Percentiles rank a stretch among this genome's conserved stretches.
These are phyloP conservation scores for Henricia sp. DNA, from an alignment of 53 echinoderm and acorn worm species.

Conservation along the genomic window DNA sequence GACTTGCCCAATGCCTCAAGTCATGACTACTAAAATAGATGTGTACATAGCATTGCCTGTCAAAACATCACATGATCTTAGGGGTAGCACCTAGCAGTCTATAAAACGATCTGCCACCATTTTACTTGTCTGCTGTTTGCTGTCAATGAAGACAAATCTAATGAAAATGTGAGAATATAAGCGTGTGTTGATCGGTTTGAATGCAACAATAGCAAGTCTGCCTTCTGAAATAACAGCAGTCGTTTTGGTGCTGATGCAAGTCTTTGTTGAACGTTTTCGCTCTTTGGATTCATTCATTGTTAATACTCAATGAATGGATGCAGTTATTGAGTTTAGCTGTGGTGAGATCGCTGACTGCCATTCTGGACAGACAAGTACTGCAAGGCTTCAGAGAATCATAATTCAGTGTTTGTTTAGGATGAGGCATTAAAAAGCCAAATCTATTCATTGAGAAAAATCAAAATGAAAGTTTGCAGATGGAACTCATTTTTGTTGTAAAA, in stretches of 20 bases:
- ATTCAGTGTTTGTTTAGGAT: too few species aligned
- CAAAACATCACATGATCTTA: constrained; percentile 21
- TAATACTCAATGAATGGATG: too few species aligned
- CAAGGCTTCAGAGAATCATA: too few species aligned
- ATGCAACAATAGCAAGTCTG: constrained; percentile 35
- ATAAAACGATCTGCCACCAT: neutral
- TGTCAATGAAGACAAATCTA: neutral
- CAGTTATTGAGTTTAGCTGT: too few species aligned
- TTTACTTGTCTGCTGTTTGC: neutral
- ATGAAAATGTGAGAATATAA: neutral
- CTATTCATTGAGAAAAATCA: too few species aligned
- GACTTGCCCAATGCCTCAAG: constrained; percentile 18
- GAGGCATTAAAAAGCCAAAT: too few species aligned
- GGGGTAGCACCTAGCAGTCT: constrained; percentile 1
- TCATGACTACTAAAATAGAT: constrained; percentile 39
- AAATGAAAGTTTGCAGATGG: too few species aligned
- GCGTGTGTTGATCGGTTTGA: neutral
- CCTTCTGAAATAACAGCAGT: constrained; percentile 23
- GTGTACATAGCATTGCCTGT: constrained; percentile 55
- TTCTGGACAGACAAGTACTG: too few species aligned
- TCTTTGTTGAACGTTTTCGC: constrained; percentile 45
- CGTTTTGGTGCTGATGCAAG: neutral
- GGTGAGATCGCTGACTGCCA: too few species aligned
- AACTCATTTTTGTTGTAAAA: too few species aligned
- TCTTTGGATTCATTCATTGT: neutral